Evolutionary conservation across 2,888 invertebrate species (phyloP), one percentile per base, ranked within the genome.

Genomic region (Nomada hirtipes): DNA sequence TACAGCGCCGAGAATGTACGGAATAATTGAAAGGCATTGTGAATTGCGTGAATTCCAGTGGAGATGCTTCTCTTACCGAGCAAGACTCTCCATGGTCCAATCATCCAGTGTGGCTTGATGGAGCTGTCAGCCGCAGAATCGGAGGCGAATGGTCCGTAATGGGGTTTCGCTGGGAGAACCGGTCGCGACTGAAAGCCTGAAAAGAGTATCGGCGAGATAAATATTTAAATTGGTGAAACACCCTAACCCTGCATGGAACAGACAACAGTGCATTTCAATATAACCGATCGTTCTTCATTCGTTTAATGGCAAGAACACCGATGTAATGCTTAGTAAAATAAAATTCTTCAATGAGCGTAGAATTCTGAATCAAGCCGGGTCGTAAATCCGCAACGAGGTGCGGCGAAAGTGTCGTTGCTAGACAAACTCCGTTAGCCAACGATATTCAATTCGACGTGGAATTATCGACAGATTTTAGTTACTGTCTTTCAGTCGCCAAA

Each of bases 81-180:
- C 76, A 20, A 84, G 82, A 85, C 87, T 85, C 86, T 87, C 87
- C 70, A 85, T 61, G 70, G 79, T 73, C 87, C 87, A 86, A 86
- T 86, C 86, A 87, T 83, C 80, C 85, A 60, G 63, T 68, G 55
- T 64, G 60, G 74, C 70, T 76, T 79, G 87, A 87, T 87, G 87
- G 87, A 87, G 81, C 87, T 87, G 87, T 87, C 87, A 87, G 86
- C 78, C 83, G 87, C 87, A 87, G 87, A 87, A 83, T 86, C 83
- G 85, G 64, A 83, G 75, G 80, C 85, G 86, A 86, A 87, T 85
- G 73, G 86, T 74, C 70, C 83, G 87, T 87, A 87, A 87, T 87
- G 85, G 36, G 86, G 68, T 87, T 87, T 83, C 85, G 42, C 83
- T 69, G 83, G 68, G 87, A 76, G 81, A 78, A 20, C 75, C 75